Evolutionary conservation across 2,113 vertebrate species (phyloP).

Genomic region (Sphaerodactylus townsendi): DNA sequence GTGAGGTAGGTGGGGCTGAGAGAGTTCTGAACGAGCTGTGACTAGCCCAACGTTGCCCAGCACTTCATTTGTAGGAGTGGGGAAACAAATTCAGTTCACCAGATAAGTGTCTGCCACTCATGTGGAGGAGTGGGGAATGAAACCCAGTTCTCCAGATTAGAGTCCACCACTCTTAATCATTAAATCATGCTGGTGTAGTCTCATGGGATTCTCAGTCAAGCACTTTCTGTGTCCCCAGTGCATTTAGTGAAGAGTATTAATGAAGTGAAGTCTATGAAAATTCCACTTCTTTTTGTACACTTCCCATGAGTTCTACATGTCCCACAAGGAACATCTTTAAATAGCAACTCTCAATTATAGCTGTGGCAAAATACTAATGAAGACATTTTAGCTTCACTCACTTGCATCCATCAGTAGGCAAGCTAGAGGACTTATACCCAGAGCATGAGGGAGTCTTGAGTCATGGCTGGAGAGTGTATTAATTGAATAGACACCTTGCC

Average conservation of each 20-base stretch:
- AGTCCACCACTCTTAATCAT: no score
- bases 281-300: neutral
- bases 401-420: neutral
- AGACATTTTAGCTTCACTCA: neutral
- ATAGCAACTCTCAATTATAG: neutral
- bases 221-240: neutral
- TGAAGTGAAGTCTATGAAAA: neutral
- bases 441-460: neutral
- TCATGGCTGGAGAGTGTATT: neutral
- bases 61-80: no score
- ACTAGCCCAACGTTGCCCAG: no score
- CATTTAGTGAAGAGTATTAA: neutral
- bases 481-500: neutral
- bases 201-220: neutral
- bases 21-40: no score
- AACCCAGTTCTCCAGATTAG: no score
- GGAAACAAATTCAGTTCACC: no score
- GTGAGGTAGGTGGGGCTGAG: no score
- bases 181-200: no score
- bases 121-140: no score
- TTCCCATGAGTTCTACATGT: neutral
- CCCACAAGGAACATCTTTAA: neutral
- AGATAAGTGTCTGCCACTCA: no score
- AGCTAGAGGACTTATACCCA: neutral
- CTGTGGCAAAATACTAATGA: neutral